Conservation (phyloP, 2,113 vertebrate genomes). For the Vombatus ursinus region DNA sequence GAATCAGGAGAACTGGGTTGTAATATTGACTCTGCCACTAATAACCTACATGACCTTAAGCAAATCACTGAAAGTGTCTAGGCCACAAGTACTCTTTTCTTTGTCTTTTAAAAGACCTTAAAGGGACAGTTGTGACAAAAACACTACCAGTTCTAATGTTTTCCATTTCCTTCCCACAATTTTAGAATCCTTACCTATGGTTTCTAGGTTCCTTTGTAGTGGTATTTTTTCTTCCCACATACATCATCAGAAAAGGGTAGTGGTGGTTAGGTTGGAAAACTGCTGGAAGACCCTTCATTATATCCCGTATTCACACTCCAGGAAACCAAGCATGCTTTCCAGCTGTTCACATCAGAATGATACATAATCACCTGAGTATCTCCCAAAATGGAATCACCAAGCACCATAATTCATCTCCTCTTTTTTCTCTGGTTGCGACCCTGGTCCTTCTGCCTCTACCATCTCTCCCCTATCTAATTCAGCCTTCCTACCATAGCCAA, state of each 20-base stretch:
- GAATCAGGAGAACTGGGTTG: not conserved
- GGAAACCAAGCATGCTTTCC: not conserved
- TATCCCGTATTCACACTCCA: not conserved
- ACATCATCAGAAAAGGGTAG: not conserved
- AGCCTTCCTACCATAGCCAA: not conserved
- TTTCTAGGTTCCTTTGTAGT: not conserved
- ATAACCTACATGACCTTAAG: too few species aligned
- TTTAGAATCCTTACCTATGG: not conserved
- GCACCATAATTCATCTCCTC: not conserved
- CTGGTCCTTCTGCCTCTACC: not conserved
- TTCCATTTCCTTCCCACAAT: not conserved
- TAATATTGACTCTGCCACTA: not conserved
- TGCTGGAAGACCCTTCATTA: not conserved
- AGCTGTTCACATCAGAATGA: not conserved
- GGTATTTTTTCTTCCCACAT: not conserved
- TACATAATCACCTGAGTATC: not conserved
- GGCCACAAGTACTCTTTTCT: not conserved
- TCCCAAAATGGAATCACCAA: not conserved
- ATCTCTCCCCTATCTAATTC: not conserved
- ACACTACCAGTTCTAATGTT: not conserved
- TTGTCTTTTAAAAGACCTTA: not conserved
- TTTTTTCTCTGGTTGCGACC: not conserved
- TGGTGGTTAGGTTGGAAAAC: not conserved
- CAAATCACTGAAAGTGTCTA: not conserved
- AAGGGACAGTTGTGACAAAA: not conserved